phyloP scores from a whole-genome alignment of 1,140 invertebrate species.

The Saccostrea glomerata region DNA sequence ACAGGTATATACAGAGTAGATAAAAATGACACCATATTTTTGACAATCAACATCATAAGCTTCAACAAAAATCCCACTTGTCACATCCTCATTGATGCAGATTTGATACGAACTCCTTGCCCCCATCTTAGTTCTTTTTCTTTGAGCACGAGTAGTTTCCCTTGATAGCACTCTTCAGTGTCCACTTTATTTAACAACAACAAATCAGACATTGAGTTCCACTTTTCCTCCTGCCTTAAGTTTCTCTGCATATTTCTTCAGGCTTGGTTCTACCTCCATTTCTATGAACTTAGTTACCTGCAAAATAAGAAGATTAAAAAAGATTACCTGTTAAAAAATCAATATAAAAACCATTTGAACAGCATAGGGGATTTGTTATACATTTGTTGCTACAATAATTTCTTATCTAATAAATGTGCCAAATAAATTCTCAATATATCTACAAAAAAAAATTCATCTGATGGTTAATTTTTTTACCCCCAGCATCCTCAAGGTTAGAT shows the following conservation, averaged over 20 bases:
- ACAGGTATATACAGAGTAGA: no score
- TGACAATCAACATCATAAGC: no score
- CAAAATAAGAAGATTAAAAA: not conserved
- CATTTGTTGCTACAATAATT: not conserved
- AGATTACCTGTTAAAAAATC: not conserved
- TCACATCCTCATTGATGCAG: no score
- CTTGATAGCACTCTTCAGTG: not conserved
- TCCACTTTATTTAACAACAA: not conserved
- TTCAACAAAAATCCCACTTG: no score
- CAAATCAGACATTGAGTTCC: not conserved
- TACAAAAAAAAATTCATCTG: no score
- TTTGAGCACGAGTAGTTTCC: not conserved
- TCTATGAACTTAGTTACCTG: conserved; percentile 73
- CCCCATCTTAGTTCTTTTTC: no score
- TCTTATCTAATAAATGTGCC: not conserved
- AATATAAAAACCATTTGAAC: not conserved
- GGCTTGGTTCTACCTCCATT: conserved; percentile 84
- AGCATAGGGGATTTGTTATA: not conserved
- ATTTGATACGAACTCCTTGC: no score
- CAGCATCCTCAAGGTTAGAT: no score
- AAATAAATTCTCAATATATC: not conserved
- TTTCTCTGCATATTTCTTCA: conserved; percentile 83
- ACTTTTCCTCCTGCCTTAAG: conserved; percentile 62
- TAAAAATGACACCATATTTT: no score
- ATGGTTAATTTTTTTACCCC: no score